These are phyloP conservation scores for Coremacera marginata DNA, from an alignment of 2,888 invertebrate genomes.

Conservation along the genomic window DNA sequence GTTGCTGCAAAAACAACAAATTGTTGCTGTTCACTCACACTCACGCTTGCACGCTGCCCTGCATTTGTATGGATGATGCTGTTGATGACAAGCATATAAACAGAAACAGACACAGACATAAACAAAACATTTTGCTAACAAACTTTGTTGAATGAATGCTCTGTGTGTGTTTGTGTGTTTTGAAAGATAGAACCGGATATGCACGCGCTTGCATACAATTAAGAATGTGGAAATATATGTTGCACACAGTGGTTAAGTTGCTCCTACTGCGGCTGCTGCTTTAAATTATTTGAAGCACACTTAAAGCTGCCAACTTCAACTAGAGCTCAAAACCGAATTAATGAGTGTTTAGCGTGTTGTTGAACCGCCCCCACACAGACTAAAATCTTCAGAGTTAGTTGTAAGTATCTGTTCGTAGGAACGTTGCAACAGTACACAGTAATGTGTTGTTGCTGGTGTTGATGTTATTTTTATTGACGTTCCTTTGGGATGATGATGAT, in stretches of 20 bases:
- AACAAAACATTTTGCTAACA: neutral
- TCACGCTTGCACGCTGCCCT: neutral
- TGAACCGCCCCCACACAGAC: too few relatives aligned
- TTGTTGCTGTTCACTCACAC: neutral
- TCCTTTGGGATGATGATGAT: neutral
- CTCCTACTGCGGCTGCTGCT: neutral
- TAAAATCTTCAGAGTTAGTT: too few relatives aligned
- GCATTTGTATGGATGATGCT: neutral
- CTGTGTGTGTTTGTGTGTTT: too few relatives aligned
- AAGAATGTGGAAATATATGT: neutral
- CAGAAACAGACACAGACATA: neutral
- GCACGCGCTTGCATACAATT: neutral
- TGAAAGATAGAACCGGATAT: neutral
- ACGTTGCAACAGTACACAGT: neutral
- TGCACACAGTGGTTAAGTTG: neutral
- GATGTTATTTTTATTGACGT: neutral
- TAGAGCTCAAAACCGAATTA: slow-evolving; percentile 20
- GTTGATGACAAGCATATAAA: neutral
- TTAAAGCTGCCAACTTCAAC: slow-evolving; percentile 8
- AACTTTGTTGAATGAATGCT: neutral
- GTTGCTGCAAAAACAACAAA: neutral
- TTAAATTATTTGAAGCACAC: neutral
- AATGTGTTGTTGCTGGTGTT: neutral
- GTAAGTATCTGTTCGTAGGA: neutral
- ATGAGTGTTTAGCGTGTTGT: neutral